These are phyloP conservation scores for Temnothorax rugatulus DNA, from an alignment of 2,888 invertebrate genomes.

Conservation along the genomic window DNA sequence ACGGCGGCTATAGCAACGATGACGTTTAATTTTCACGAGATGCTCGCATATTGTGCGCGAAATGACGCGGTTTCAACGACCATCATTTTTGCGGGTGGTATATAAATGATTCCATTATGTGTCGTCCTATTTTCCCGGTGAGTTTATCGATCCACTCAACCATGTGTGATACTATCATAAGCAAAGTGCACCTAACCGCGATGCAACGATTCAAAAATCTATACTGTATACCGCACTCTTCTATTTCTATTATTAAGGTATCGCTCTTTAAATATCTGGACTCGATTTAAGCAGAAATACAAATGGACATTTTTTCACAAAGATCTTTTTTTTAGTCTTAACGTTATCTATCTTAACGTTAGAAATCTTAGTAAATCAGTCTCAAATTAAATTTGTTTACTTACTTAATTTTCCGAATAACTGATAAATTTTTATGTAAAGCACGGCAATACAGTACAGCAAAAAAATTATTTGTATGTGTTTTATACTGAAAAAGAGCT, in stretches of 20 bases:
- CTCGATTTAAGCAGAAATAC: background rate
- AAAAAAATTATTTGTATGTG: background rate
- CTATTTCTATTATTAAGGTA: background rate
- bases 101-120: constrained; percentile 45
- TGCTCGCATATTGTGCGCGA: constrained; percentile 36
- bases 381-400: background rate
- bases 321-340: background rate
- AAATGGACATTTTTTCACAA: background rate
- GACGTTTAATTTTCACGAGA: constrained; percentile 46
- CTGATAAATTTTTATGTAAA: background rate
- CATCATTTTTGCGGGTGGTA: constrained; percentile 30
- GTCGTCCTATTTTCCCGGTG: constrained; percentile 31
- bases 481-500: background rate
- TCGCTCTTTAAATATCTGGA: background rate
- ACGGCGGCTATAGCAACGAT: constrained; percentile 12
- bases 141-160: constrained; percentile 28
- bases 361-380: background rate
- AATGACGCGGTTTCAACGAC: constrained; percentile 32
- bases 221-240: background rate
- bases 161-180: constrained; percentile 24
- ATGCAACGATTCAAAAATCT: constrained; percentile 24
- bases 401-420: background rate
- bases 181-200: constrained; percentile 14
- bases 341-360: background rate
- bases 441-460: background rate